Evolutionary conservation across 2,888 invertebrate genomes (phyloP).

Genomic region (Tineola bisselliella): DNA sequence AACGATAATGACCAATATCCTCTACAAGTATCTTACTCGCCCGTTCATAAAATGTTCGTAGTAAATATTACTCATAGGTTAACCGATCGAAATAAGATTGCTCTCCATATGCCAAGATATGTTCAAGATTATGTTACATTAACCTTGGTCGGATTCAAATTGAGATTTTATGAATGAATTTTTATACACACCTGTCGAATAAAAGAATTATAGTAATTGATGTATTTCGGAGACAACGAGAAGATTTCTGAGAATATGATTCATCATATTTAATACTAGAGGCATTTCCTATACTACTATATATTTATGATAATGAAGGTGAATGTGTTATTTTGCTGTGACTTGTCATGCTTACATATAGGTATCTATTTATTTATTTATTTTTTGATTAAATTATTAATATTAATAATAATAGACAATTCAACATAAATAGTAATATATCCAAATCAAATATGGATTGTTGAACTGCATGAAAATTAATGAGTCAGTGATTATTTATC

Average conservation of each 20-base stretch:
- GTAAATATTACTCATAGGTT: conserved; percentile 8
- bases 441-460: too few relatives aligned
- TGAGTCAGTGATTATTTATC: too few relatives aligned
- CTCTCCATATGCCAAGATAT: neutral
- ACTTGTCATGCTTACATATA: neutral
- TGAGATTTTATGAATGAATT: neutral
- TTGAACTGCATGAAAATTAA: too few relatives aligned
- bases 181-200: neutral
- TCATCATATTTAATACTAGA: neutral
- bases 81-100: conserved; percentile 6
- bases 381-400: too few relatives aligned
- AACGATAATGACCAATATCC: conserved; percentile 22
- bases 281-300: neutral
- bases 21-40: conserved; percentile 16
- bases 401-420: too few relatives aligned
- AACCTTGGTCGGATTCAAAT: neutral
- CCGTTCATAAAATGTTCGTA: conserved; percentile 15
- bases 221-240: neutral
- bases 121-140: neutral
- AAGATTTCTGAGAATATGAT: neutral
- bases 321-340: neutral
- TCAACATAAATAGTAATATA: too few relatives aligned
- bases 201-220: neutral
- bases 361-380: neutral
- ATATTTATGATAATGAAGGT: neutral